phyloP scores from a whole-genome alignment of 2,797 vertebrate genomes.

The Galago senegalensis region DNA sequence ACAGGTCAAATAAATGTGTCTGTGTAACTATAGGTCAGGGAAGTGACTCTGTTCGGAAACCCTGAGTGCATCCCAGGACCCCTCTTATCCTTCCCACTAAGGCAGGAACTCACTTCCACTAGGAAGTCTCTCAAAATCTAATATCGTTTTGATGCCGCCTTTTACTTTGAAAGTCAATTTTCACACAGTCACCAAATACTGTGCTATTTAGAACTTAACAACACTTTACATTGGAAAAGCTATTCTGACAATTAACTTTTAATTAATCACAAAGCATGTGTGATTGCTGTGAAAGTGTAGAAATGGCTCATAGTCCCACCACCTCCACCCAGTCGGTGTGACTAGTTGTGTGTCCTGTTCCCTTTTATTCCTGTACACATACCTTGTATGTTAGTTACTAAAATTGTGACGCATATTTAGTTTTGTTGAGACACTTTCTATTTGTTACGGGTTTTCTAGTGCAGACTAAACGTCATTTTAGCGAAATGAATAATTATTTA shows the following conservation, averaged over 20 bases:
- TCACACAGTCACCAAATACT: not conserved
- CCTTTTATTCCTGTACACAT: not conserved
- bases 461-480: not conserved
- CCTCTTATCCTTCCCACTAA: not conserved
- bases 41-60: not conserved
- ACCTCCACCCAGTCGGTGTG: not conserved
- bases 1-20: not conserved
- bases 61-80: not conserved
- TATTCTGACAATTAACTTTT: constrained; percentile 12
- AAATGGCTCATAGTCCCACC: not conserved
- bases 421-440: not conserved
- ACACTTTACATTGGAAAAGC: not conserved
- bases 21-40: not conserved
- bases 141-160: not conserved
- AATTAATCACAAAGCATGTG: not conserved
- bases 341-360: not conserved
- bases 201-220: not conserved
- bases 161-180: constrained; percentile 9
- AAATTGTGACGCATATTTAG: constrained; percentile 7
- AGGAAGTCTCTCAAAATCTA: not conserved
- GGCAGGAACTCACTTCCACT: not conserved
- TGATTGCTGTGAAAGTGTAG: not conserved
- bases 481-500: constrained; percentile 37
- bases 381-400: not conserved
- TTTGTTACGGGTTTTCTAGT: not conserved